Conservation (phyloP, 2,888 invertebrate genomes). For the Netelia virgata region DNA sequence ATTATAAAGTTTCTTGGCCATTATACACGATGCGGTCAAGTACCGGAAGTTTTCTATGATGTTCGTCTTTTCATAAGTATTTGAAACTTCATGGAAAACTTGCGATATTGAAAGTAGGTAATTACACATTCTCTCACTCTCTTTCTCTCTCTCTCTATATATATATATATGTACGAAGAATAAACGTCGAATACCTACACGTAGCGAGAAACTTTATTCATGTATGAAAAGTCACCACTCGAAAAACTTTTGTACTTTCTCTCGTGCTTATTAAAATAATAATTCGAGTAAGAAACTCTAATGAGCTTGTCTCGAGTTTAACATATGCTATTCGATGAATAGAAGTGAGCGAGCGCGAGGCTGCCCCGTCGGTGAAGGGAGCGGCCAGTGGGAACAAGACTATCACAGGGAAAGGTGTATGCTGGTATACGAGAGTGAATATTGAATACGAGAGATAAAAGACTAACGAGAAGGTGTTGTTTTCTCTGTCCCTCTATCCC, state of each 20-base stretch:
- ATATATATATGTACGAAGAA: not conserved
- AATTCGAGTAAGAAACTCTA: conserved; percentile 38
- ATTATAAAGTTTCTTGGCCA: conserved; percentile 44
- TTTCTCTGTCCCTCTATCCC: too few relatives aligned
- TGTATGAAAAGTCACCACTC: not conserved
- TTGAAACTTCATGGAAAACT: conserved; percentile 3
- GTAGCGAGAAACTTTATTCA: not conserved
- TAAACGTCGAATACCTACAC: not conserved
- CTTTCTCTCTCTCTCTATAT: not conserved
- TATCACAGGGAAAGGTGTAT: not conserved
- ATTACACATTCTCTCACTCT: not conserved
- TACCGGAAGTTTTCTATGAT: conserved; percentile 4
- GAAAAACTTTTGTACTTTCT: conserved; percentile 25
- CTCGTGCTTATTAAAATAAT: conserved; percentile 4
- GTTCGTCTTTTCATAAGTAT: conserved; percentile 25
- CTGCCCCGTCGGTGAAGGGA: not conserved
- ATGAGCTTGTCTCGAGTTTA: conserved; percentile 39
- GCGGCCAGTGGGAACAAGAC: not conserved
- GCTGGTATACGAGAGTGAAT: conserved; percentile 30
- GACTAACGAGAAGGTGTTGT: conserved; percentile 6
- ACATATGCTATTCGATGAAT: conserved; percentile 39
- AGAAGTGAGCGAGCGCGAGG: not conserved
- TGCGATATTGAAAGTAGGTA: not conserved
- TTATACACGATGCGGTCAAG: not conserved
- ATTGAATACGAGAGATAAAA: not conserved